Evolutionary conservation across 2,888 invertebrate species (phyloP).

Genomic region (Epistrophe eligans): DNA sequence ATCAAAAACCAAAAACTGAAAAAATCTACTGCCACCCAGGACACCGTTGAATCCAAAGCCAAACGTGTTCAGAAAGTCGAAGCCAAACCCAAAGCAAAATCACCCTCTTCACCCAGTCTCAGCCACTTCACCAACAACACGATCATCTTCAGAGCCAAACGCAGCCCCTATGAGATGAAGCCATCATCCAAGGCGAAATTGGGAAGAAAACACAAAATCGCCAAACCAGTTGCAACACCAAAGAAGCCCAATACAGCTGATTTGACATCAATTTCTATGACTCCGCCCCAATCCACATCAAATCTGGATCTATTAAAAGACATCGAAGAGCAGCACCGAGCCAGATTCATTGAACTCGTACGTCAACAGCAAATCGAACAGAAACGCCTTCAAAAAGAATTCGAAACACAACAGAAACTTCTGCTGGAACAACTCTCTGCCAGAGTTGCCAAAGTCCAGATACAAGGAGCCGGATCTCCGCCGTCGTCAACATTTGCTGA

Average conservation of each 20-base stretch:
- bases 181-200: constrained; percentile 67
- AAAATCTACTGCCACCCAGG: constrained; percentile 78
- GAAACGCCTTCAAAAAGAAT: constrained; percentile 86
- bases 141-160: constrained; percentile 68
- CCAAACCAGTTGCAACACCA: constrained; percentile 43
- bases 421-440: constrained; percentile 84
- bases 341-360: constrained; percentile 87
- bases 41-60: constrained; percentile 82
- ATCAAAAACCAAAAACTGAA: constrained; percentile 78
- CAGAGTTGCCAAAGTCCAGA: constrained; percentile 77
- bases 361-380: constrained; percentile 88
- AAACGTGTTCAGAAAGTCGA: constrained; percentile 80
- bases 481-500: constrained; percentile 27
- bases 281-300: constrained; percentile 27
- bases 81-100: constrained; percentile 73
- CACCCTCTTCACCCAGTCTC: constrained; percentile 53
- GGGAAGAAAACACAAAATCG: constrained; percentile 67
- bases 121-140: constrained; percentile 54
- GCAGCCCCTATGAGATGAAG: constrained; percentile 76
- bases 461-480: constrained; percentile 61
- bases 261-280: not conserved
- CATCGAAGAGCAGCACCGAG: constrained; percentile 87
- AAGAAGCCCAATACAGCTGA: constrained; percentile 26
- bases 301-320: constrained; percentile 76
- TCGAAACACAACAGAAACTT: constrained; percentile 87